Conservation (phyloP, 2,888 invertebrate species). For the Netelia virgata region DNA sequence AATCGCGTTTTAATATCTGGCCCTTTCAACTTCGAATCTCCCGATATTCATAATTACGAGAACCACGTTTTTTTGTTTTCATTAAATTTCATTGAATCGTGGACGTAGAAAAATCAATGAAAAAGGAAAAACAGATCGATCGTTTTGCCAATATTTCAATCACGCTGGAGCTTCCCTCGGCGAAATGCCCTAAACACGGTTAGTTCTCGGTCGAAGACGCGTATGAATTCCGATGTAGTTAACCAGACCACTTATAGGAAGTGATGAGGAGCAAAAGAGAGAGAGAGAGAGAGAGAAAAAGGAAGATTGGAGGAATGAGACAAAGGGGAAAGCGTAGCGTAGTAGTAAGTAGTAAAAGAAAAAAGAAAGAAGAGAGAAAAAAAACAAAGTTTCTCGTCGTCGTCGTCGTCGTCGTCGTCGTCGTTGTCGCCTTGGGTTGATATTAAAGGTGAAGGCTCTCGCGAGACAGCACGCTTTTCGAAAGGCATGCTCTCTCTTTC, state of each 20-base stretch:
- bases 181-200: not conserved
- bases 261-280: constrained; percentile 7
- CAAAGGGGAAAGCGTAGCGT: constrained; percentile 62
- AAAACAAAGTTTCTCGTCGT: constrained; percentile 61
- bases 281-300: constrained; percentile 12
- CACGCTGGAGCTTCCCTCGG: not conserved
- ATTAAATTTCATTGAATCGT: not conserved
- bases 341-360: constrained; percentile 54
- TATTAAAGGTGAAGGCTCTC: constrained; percentile 62
- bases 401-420: constrained; percentile 47
- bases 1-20: constrained; percentile 52
- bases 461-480: constrained; percentile 14
- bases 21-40: constrained; percentile 16
- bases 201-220: not conserved
- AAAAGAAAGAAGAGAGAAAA: constrained; percentile 50
- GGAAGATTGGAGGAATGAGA: constrained; percentile 59
- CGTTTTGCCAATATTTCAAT: not conserved
- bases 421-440: constrained; percentile 41
- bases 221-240: constrained; percentile 29
- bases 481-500: constrained; percentile 19
- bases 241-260: constrained; percentile 35
- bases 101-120: not conserved
- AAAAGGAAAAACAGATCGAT: not conserved
- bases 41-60: not conserved
- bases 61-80: not conserved